Conservation (phyloP, 2,797 vertebrate species). For the Silurus lanzhouensis region DNA sequence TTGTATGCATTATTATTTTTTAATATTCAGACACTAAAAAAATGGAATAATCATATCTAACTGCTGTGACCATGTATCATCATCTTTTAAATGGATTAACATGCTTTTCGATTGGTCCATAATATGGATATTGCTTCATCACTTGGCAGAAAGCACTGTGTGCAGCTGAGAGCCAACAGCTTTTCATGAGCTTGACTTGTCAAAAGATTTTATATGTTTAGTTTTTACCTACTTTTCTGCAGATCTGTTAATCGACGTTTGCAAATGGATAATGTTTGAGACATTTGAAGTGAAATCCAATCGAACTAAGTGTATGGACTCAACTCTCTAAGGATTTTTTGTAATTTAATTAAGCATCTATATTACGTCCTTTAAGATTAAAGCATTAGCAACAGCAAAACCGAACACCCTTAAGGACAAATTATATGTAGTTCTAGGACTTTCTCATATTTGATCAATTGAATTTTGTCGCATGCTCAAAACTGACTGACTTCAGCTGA, state of each 20-base stretch:
- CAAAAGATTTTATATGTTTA: neutral
- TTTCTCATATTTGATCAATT: neutral
- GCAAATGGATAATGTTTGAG: neutral
- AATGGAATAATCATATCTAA: neutral
- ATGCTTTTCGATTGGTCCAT: neutral
- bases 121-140: neutral
- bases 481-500: conserved; percentile 8
- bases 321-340: neutral
- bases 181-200: neutral
- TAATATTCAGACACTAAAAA: neutral
- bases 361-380: neutral
- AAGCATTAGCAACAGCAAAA: neutral
- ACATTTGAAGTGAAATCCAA: neutral
- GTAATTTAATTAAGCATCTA: neutral
- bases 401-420: neutral
- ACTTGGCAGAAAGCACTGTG: neutral
- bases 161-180: neutral
- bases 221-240: neutral
- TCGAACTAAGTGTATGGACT: neutral
- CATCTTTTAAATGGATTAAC: neutral
- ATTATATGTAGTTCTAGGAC: conserved; percentile 8
- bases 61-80: neutral
- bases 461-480: conserved; percentile 9
- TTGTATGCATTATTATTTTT: neutral
- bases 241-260: neutral